phyloP scores from a whole-genome alignment of 1,140 invertebrate genomes.

The Aphelinus atriplicis region DNA sequence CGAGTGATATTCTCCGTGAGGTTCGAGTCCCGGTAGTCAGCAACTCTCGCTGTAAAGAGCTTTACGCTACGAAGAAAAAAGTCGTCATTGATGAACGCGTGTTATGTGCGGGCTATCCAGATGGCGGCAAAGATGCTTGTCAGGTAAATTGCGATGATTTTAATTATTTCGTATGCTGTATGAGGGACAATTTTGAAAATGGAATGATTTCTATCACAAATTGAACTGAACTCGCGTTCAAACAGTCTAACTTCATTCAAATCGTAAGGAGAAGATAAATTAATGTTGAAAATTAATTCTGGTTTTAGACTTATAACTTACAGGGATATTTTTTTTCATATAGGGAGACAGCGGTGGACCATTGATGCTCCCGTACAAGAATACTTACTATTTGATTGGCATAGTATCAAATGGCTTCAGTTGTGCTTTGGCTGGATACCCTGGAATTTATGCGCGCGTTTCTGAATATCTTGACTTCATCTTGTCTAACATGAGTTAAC shows the following conservation, averaged over 20 bases:
- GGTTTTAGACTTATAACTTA: too few species aligned
- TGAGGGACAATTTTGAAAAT: too few species aligned
- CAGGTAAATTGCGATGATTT: slow-evolving; percentile 64
- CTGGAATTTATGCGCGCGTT: slow-evolving; percentile 84
- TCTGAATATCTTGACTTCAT: slow-evolving; percentile 74
- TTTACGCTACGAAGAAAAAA: slow-evolving; percentile 69
- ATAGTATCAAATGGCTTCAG: slow-evolving; percentile 80
- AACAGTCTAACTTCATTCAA: too few species aligned
- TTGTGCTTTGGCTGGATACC: slow-evolving; percentile 77
- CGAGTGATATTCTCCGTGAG: slow-evolving; percentile 72
- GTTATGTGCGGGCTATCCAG: slow-evolving; percentile 79
- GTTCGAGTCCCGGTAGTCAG: slow-evolving; percentile 76
- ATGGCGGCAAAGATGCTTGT: slow-evolving; percentile 83
- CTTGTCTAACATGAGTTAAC: slow-evolving; percentile 18
- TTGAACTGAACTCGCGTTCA: too few species aligned
- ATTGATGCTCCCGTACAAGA: slow-evolving; percentile 69
- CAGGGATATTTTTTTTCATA: slow-evolving; percentile 22
- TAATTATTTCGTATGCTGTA: neutral
- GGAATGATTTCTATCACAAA: too few species aligned
- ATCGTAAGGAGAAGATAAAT: too few species aligned
- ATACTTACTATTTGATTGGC: slow-evolving; percentile 72
- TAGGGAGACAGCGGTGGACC: slow-evolving; percentile 89
- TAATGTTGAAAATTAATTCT: too few species aligned
- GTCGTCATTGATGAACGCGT: slow-evolving; percentile 73
- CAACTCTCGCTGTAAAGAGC: slow-evolving; percentile 65